phyloP scores from a whole-genome alignment of 2,888 invertebrate species.

The Falcaria lacertinaria region DNA sequence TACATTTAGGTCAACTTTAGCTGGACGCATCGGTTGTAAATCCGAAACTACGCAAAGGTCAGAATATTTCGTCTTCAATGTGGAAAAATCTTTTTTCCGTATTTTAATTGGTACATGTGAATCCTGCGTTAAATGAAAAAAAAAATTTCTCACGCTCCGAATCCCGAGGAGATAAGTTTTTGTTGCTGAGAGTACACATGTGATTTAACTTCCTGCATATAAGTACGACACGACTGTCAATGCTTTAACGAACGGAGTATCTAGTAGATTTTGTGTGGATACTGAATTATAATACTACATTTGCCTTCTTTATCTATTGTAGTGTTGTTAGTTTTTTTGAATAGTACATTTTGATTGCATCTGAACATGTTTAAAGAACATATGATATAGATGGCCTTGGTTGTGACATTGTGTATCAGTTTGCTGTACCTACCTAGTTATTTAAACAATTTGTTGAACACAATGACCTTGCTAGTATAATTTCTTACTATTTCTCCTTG shows the following conservation, averaged over 20 bases:
- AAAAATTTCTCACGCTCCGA: constrained; percentile 63
- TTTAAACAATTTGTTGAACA: constrained; percentile 28
- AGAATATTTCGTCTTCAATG: constrained; percentile 47
- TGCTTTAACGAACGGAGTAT: constrained; percentile 5
- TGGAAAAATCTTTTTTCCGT: constrained; percentile 47
- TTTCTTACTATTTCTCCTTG: background rate
- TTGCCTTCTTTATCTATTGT: constrained; percentile 18
- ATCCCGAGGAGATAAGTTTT: constrained; percentile 44
- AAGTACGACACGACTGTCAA: constrained; percentile 27
- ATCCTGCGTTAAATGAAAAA: constrained; percentile 39
- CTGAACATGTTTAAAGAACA: constrained; percentile 16
- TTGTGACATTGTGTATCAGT: constrained; percentile 52
- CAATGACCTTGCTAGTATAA: constrained; percentile 34
- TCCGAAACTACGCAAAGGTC: constrained; percentile 48
- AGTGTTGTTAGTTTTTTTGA: constrained; percentile 19
- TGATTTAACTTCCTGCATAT: constrained; percentile 52
- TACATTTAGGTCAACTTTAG: constrained; percentile 33
- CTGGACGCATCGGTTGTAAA: constrained; percentile 21
- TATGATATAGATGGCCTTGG: constrained; percentile 63
- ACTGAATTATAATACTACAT: constrained; percentile 7
- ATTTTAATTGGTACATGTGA: constrained; percentile 49
- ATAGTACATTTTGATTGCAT: constrained; percentile 10
- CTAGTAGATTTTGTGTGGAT: constrained; percentile 9
- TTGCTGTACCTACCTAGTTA: constrained; percentile 19
- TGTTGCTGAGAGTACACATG: constrained; percentile 41